phyloP scores from a whole-genome alignment of 2,888 invertebrate species.

The Hofmannophila pseudospretella region DNA sequence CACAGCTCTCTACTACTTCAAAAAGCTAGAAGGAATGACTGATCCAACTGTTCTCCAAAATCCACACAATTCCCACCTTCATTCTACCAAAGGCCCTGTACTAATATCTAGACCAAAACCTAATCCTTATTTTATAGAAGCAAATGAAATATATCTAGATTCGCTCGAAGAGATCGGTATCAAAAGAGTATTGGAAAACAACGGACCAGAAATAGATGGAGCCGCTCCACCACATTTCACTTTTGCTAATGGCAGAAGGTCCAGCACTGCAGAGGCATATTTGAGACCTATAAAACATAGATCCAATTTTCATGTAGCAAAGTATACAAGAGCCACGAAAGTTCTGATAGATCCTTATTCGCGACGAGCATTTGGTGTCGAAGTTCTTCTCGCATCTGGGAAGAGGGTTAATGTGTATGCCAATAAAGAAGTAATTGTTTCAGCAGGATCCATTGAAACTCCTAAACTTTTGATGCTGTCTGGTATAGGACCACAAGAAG shows the following conservation, averaged over 20 bases:
- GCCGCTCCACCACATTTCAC: slow-evolving; percentile 31
- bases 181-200: slow-evolving; percentile 27
- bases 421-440: slow-evolving; percentile 50
- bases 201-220: slow-evolving; percentile 29
- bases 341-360: slow-evolving; percentile 42
- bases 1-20: slow-evolving; percentile 30
- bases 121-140: slow-evolving; percentile 23
- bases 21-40: slow-evolving; percentile 34
- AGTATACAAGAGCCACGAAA: slow-evolving; percentile 44
- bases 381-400: slow-evolving; percentile 31
- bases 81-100: slow-evolving; percentile 32
- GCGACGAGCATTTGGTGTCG: slow-evolving; percentile 41
- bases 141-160: slow-evolving; percentile 23
- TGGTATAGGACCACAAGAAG: slow-evolving; percentile 50
- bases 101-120: slow-evolving; percentile 27
- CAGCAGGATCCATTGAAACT: slow-evolving; percentile 53
- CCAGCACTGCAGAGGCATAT: slow-evolving; percentile 59
- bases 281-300: slow-evolving; percentile 35
- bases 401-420: slow-evolving; percentile 37
- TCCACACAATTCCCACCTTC: slow-evolving; percentile 23
- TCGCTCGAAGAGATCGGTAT: slow-evolving; percentile 33
- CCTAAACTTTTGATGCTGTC: slow-evolving; percentile 61
- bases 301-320: slow-evolving; percentile 47
- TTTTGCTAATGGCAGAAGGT: slow-evolving; percentile 47
- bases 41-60: slow-evolving; percentile 24